Evolutionary conservation across 2,113 vertebrate species (phyloP).

Genomic region (Gambusia holbrooki): DNA sequence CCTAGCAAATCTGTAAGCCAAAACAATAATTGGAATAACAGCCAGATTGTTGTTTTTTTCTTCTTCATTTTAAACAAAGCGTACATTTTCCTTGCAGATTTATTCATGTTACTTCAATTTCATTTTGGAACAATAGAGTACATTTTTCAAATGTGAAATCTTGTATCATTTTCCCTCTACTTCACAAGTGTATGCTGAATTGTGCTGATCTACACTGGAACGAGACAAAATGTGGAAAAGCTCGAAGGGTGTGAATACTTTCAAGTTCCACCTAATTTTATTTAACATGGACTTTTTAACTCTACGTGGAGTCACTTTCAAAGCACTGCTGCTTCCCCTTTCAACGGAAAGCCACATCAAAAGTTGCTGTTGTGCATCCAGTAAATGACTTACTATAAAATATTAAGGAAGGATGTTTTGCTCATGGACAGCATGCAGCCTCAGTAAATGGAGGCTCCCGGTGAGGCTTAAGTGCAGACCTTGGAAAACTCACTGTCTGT

Average conservation of each 20-base stretch:
- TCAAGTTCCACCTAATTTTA: background rate
- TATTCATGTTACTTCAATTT: background rate
- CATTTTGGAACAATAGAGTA: background rate
- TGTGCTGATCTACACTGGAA: background rate
- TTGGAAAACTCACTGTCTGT: constrained; percentile 12
- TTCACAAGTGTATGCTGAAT: background rate
- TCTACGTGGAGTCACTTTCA: constrained; percentile 4
- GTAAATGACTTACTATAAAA: constrained; percentile 45
- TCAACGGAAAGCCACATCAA: constrained; percentile 31
- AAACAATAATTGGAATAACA: background rate
- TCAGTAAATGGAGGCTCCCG: constrained; percentile 18
- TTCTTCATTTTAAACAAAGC: background rate
- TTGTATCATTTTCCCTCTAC: background rate
- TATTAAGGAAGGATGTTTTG: constrained; percentile 42
- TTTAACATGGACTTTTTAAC: constrained; percentile 7
- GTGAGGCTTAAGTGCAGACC: constrained; percentile 8
- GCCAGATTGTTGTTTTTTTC: background rate
- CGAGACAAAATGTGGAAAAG: background rate
- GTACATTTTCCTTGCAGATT: background rate
- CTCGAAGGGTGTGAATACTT: background rate
- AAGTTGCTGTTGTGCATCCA: constrained; percentile 36
- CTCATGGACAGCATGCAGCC: constrained; percentile 30
- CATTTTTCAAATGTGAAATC: background rate
- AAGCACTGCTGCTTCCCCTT: constrained; percentile 4
- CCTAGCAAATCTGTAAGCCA: background rate